A percentile compares a stretch with the other conserved stretches of the same genome.
Conservation (phyloP, 2,797 vertebrate genomes). For the Synaphobranchus kaupii region DNA sequence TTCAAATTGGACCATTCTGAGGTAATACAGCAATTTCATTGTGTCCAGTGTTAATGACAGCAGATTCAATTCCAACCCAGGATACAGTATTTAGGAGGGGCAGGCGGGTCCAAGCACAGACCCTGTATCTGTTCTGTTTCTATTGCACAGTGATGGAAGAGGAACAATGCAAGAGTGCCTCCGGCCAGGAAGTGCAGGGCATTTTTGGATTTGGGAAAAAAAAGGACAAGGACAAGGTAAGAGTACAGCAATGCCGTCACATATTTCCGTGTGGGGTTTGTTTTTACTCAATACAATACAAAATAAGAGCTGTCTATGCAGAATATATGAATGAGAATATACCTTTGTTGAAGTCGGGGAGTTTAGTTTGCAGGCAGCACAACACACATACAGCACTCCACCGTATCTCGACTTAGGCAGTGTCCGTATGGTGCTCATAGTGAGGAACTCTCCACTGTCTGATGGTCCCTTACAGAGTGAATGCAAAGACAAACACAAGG, state of each 20-base stretch:
- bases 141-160: background rate
- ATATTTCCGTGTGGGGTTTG: too few species aligned
- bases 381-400: too few species aligned
- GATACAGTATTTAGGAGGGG: background rate
- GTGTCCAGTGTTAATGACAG: background rate
- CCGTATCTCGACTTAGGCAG: too few species aligned
- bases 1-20: background rate
- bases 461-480: background rate
- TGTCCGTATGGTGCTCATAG: too few species aligned
- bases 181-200: background rate
- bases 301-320: background rate
- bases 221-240: background rate
- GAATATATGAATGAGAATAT: background rate
- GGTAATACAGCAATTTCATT: background rate
- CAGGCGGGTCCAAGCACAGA: background rate
- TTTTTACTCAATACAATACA: background rate
- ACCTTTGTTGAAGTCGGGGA: background rate
- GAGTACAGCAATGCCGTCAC: too few species aligned
- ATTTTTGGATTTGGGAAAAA: background rate
- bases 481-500: constrained; percentile 4
- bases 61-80: background rate
- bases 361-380: background rate
- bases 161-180: background rate
- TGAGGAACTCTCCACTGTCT: background rate
- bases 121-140: background rate